phyloP scores from a whole-genome alignment of 1,140 invertebrate species.

The Trichomalopsis sarcophagae region DNA sequence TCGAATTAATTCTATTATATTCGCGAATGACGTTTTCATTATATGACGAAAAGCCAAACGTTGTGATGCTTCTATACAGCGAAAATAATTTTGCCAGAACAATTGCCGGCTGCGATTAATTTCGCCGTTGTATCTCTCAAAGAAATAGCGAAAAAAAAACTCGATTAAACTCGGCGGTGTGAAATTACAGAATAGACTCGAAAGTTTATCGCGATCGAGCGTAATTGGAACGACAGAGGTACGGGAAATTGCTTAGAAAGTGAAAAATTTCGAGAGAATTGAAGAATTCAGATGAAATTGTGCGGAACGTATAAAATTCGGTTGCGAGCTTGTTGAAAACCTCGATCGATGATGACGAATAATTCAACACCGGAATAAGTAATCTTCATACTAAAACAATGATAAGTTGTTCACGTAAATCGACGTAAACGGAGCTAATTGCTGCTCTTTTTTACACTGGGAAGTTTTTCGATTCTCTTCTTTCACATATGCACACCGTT shows the following conservation, averaged over 20 bases:
- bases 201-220: constrained; percentile 38
- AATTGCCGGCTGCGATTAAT: constrained; percentile 45
- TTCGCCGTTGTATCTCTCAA: neutral
- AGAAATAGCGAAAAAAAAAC: constrained; percentile 8
- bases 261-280: neutral
- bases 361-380: neutral
- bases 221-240: neutral
- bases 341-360: neutral
- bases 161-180: constrained; percentile 28
- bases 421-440: constrained; percentile 26
- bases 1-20: constrained; percentile 40
- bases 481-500: neutral
- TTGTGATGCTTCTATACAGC: neutral
- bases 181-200: constrained; percentile 41
- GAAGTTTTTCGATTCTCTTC: no score
- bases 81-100: constrained; percentile 40
- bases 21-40: constrained; percentile 38
- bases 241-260: neutral
- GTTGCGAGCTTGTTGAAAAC: neutral
- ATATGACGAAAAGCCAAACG: constrained; percentile 22
- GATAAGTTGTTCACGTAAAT: constrained; percentile 33
- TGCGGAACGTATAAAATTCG: neutral
- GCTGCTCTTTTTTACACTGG: neutral
- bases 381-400: neutral
- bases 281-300: neutral